These are phyloP conservation scores for Microcebus tavaratra DNA, from an alignment of 2,113 vertebrate genomes.

Conservation along the genomic window DNA sequence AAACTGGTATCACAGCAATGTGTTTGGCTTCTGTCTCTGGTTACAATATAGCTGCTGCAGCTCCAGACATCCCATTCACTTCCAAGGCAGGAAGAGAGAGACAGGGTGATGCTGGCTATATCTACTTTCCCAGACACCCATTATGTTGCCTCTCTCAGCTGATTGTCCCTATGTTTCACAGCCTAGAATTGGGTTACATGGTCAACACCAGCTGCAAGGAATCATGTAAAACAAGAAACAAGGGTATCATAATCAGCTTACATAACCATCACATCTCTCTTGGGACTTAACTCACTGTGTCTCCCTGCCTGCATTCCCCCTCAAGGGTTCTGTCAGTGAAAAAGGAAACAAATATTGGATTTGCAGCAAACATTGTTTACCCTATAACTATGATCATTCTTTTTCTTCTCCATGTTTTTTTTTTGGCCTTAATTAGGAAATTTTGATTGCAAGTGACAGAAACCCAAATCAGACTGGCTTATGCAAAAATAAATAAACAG, in stretches of 20 bases:
- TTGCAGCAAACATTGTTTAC: not conserved
- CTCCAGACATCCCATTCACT: not conserved
- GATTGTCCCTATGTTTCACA: not conserved
- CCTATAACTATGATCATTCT: not conserved
- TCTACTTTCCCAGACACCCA: not conserved
- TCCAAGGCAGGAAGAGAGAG: not conserved
- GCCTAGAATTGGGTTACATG: not conserved
- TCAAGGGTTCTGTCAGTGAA: not conserved
- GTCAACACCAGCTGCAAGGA: not conserved
- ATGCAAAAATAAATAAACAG: not conserved
- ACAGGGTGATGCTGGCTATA: not conserved
- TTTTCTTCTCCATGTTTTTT: not conserved
- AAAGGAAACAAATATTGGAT: not conserved
- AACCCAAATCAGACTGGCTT: not conserved
- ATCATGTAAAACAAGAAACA: not conserved
- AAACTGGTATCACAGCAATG: not conserved
- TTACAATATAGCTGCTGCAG: not conserved
- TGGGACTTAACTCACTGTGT: not conserved
- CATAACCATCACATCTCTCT: not conserved
- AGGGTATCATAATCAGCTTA: not conserved
- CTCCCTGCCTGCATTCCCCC: not conserved
- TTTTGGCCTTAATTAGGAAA: not conserved
- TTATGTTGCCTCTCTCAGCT: not conserved
- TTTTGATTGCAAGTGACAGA: not conserved
- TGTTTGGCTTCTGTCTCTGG: conserved; percentile 4